Conservation (phyloP, 2,888 invertebrate genomes). For the Eupeodes luniger region DNA sequence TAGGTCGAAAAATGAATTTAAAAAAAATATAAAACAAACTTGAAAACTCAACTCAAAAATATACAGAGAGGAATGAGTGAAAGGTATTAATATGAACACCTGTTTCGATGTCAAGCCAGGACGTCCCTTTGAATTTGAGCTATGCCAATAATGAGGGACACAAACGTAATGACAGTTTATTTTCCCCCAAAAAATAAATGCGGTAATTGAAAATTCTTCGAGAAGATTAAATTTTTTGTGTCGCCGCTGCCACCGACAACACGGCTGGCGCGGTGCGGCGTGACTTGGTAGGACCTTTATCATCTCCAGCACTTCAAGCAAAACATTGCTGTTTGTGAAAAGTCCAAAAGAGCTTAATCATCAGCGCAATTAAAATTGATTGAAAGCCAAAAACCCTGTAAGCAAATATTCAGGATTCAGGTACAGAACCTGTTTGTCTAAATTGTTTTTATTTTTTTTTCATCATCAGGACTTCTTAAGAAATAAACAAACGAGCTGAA, state of each 20-base stretch:
- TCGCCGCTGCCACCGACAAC: no score
- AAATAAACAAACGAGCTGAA: slow-evolving; percentile 3
- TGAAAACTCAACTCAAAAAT: neutral
- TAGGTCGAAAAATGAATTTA: neutral
- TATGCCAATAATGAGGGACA: slow-evolving; percentile 7
- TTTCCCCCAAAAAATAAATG: slow-evolving; percentile 34
- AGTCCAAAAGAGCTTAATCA: slow-evolving; percentile 70
- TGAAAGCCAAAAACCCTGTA: slow-evolving; percentile 64
- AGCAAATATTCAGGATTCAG: slow-evolving; percentile 39
- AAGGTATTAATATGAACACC: slow-evolving; percentile 32
- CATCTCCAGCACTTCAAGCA: no score
- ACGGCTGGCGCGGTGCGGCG: no score
- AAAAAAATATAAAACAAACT: slow-evolving; percentile 5
- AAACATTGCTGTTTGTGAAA: neutral
- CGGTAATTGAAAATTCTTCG: slow-evolving; percentile 69
- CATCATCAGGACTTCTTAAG: neutral
- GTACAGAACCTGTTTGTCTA: neutral
- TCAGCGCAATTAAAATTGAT: slow-evolving; percentile 75
- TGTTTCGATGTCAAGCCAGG: slow-evolving; percentile 5
- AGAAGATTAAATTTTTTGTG: slow-evolving; percentile 62
- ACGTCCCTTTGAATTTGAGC: slow-evolving; percentile 5
- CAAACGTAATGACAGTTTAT: slow-evolving; percentile 63
- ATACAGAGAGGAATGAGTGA: slow-evolving; percentile 14
- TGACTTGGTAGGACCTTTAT: no score
- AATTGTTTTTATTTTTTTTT: neutral